Percentiles rank a stretch among this genome's conserved stretches.
These are phyloP conservation scores for Euura lappo DNA, from an alignment of 1,140 invertebrate species.

Conservation along the genomic window DNA sequence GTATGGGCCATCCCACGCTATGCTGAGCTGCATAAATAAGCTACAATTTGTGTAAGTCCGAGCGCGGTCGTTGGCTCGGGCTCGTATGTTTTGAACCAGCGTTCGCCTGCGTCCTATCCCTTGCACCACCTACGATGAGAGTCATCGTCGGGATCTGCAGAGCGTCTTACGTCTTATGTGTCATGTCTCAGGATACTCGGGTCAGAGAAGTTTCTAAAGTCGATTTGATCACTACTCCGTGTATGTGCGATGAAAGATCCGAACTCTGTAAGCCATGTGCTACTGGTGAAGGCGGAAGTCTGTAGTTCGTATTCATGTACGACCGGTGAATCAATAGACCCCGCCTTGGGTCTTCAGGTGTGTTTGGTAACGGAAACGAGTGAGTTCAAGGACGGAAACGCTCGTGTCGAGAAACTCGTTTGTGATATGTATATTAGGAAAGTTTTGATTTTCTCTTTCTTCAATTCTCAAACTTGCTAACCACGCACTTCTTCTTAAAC, in stretches of 20 bases:
- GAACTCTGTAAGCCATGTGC: neutral
- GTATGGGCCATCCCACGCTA: neutral
- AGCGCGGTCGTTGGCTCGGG: neutral
- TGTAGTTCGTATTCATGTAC: neutral
- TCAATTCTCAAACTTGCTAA: too few relatives aligned
- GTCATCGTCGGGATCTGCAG: neutral
- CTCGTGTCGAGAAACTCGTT: neutral
- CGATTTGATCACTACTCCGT: neutral
- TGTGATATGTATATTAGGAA: neutral
- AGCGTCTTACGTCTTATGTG: neutral
- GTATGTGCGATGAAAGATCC: too few relatives aligned
- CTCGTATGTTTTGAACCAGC: neutral
- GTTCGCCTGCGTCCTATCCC: neutral
- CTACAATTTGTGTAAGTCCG: neutral
- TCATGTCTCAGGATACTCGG: neutral
- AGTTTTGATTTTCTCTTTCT: neutral
- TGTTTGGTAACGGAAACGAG: neutral
- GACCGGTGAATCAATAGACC: neutral
- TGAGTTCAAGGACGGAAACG: neutral
- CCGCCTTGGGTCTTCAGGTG: neutral
- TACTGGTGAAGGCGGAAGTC: neutral
- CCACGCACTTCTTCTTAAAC: neutral
- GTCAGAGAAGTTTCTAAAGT: neutral
- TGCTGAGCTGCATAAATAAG: neutral
- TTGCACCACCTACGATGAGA: conserved; percentile 6